A percentile compares a stretch with the other conserved stretches of the same genome.
Conservation (phyloP, 2,113 vertebrate species). For the Oceanodroma tethys region DNA sequence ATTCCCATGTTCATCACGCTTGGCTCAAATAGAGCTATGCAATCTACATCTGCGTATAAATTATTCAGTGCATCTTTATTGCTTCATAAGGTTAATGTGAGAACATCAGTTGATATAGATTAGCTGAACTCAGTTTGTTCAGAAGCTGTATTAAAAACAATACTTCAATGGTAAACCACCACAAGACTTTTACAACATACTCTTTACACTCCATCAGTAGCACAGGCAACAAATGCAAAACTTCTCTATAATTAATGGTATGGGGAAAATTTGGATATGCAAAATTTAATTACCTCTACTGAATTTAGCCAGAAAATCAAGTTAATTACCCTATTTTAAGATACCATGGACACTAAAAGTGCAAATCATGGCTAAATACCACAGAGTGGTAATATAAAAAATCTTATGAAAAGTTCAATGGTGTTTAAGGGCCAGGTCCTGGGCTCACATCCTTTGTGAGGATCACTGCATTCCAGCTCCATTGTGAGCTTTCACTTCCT, state of each 20-base stretch:
- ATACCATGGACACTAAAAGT: not conserved
- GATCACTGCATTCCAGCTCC: not conserved
- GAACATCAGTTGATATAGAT: not conserved
- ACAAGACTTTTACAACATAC: not conserved
- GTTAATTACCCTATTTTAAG: not conserved
- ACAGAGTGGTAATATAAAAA: not conserved
- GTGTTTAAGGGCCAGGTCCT: not conserved
- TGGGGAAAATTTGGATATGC: not conserved
- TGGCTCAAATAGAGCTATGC: not conserved
- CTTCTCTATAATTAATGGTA: not conserved
- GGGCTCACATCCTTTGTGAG: not conserved
- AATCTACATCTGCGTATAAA: not conserved
- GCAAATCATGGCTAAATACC: not conserved
- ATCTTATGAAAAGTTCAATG: not conserved
- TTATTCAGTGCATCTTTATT: conserved; percentile 49
- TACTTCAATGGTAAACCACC: not conserved
- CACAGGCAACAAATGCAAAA: not conserved
- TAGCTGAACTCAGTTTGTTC: not conserved
- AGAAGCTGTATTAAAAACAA: not conserved
- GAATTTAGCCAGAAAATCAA: not conserved
- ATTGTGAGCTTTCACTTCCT: not conserved
- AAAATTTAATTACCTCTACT: not conserved
- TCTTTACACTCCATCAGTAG: not conserved
- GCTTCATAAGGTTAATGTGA: not conserved
- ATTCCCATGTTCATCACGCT: not conserved